Conservation (phyloP, 2,113 vertebrate species). For the Macroglossus sobrinus region DNA sequence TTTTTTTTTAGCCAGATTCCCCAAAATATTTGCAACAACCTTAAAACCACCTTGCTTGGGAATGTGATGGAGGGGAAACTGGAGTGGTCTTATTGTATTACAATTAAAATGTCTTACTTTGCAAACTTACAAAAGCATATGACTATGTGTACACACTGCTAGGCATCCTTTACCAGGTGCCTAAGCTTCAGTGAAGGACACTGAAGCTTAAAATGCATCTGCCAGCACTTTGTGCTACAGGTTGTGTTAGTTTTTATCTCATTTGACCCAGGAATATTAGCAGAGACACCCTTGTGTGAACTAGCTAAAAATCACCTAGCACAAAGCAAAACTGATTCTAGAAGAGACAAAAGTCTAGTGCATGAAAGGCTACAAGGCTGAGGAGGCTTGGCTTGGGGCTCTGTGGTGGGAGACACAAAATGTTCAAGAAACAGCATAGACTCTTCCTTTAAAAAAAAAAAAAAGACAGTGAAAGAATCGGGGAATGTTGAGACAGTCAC, state of each 20-base stretch:
- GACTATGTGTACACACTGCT: neutral
- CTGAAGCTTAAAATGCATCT: neutral
- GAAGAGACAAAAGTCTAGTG: neutral
- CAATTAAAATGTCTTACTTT: neutral
- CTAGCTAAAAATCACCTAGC: neutral
- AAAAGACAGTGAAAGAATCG: neutral
- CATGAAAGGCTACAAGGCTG: neutral
- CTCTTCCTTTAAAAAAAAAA: neutral
- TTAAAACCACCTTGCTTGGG: neutral
- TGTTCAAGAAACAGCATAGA: neutral
- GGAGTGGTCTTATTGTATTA: neutral
- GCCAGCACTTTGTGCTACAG: neutral
- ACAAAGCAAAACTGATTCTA: neutral
- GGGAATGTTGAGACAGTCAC: fast-evolving
- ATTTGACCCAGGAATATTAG: neutral
- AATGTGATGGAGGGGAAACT: neutral
- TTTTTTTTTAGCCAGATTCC: neutral
- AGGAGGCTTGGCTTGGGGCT: neutral
- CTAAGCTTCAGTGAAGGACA: neutral
- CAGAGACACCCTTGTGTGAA: neutral
- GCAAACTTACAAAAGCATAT: neutral
- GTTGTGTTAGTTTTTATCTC: neutral
- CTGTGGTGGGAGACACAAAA: neutral
- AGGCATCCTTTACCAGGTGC: too few relatives aligned
- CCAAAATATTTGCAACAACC: neutral